phyloP scores from a whole-genome alignment of 2,888 invertebrate species.

The Plemyria rubiginata region DNA sequence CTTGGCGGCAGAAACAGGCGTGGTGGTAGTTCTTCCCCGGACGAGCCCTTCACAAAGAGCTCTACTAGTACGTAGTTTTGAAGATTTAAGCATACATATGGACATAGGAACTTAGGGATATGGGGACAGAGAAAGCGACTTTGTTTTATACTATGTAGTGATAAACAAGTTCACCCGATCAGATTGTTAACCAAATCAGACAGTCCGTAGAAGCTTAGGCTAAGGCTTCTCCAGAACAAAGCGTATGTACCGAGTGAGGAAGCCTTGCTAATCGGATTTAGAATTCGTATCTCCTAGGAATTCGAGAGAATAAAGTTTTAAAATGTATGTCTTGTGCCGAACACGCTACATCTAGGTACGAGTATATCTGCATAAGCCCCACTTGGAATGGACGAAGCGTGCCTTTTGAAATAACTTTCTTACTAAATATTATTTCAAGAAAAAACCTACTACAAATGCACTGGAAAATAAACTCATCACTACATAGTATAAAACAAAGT shows the following conservation, averaged over 20 bases:
- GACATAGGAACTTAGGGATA: too few species aligned
- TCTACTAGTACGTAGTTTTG: too few species aligned
- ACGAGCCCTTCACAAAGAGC: too few species aligned
- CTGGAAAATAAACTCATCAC: too few species aligned
- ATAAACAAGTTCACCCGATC: neutral
- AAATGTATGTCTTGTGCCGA: constrained; percentile 9
- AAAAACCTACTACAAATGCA: too few species aligned
- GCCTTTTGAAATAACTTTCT: neutral
- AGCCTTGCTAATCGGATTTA: constrained; percentile 34
- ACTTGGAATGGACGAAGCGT: neutral
- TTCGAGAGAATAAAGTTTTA: constrained; percentile 12
- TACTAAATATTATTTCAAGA: too few species aligned
- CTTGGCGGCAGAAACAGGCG: too few species aligned
- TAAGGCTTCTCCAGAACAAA: constrained; percentile 13
- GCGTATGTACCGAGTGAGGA: constrained; percentile 17
- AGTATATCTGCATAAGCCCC: neutral
- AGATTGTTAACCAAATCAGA: constrained; percentile 8
- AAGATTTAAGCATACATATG: too few species aligned
- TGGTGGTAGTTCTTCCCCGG: too few species aligned
- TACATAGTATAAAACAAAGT: too few species aligned
- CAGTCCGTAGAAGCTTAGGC: constrained; percentile 6
- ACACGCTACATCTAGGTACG: neutral
- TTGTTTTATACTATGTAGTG: too few species aligned
- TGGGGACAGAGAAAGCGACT: too few species aligned
- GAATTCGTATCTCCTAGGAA: constrained; percentile 20